phyloP scores from a whole-genome alignment of 2,113 vertebrate genomes.

The Leptobrachium ailaonicum region DNA sequence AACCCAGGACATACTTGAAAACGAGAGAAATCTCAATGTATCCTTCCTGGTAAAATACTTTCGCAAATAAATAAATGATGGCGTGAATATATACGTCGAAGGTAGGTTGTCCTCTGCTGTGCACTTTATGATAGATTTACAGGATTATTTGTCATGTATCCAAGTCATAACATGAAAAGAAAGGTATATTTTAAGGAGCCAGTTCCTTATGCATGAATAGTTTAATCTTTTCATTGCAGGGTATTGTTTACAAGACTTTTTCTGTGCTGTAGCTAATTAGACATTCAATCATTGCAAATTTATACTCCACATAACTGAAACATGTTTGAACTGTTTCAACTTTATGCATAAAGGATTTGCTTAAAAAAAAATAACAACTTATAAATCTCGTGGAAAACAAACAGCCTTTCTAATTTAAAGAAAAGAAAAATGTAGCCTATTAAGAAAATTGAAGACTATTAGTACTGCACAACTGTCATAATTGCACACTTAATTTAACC shows the following conservation, averaged over 20 bases:
- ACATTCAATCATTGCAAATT: not conserved
- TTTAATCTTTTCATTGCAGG: not conserved
- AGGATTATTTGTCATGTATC: too few species aligned
- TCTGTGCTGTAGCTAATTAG: not conserved
- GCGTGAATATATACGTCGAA: too few species aligned
- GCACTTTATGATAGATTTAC: too few species aligned
- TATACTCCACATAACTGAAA: not conserved
- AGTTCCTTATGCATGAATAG: not conserved
- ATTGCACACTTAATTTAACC: not conserved
- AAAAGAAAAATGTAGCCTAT: not conserved
- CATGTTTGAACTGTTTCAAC: slow-evolving; percentile 1
- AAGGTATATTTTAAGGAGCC: not conserved
- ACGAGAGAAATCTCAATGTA: too few species aligned
- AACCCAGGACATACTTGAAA: too few species aligned
- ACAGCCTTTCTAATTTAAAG: not conserved
- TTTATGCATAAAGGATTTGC: not conserved
- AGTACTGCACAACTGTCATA: not conserved
- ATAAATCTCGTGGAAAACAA: not conserved
- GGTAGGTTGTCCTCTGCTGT: too few species aligned
- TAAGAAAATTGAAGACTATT: not conserved
- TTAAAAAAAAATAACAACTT: too few species aligned
- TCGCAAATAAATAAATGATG: too few species aligned
- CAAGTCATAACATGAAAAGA: not conserved
- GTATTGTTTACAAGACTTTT: not conserved
- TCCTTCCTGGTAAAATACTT: too few species aligned